Evolutionary conservation across 2,797 vertebrate genomes (phyloP).

Genomic region (Falco peregrinus): DNA sequence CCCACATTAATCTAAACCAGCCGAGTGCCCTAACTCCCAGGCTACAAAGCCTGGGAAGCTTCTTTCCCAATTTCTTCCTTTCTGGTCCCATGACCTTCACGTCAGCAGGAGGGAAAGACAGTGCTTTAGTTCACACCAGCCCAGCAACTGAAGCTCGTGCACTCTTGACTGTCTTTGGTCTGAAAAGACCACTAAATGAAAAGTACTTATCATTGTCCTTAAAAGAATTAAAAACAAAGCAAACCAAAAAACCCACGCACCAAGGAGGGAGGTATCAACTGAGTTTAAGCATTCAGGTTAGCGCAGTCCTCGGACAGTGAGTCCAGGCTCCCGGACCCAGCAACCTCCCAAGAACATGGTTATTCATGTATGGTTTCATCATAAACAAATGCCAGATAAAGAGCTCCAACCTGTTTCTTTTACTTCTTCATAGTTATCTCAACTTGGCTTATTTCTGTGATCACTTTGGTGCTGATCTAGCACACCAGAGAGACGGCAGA

Average conservation of each 20-base stretch:
- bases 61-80: neutral
- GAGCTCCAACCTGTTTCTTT: neutral
- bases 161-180: neutral
- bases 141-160: rapidly evolving
- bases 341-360: neutral
- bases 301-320: neutral
- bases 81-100: neutral
- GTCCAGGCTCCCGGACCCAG: rapidly evolving
- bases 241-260: neutral
- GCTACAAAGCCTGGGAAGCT: neutral
- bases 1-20: neutral
- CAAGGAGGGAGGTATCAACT: neutral
- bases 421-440: neutral
- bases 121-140: neutral
- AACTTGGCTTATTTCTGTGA: neutral
- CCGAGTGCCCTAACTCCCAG: neutral
- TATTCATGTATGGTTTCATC: neutral
- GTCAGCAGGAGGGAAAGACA: neutral
- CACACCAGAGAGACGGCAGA: neutral
- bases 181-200: neutral
- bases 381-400: neutral
- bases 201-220: neutral
- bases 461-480: neutral
- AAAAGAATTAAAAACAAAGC: neutral
- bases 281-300: neutral